These are phyloP conservation scores for Morus bassanus DNA, from an alignment of 2,797 vertebrate species.

Conservation along the genomic window DNA sequence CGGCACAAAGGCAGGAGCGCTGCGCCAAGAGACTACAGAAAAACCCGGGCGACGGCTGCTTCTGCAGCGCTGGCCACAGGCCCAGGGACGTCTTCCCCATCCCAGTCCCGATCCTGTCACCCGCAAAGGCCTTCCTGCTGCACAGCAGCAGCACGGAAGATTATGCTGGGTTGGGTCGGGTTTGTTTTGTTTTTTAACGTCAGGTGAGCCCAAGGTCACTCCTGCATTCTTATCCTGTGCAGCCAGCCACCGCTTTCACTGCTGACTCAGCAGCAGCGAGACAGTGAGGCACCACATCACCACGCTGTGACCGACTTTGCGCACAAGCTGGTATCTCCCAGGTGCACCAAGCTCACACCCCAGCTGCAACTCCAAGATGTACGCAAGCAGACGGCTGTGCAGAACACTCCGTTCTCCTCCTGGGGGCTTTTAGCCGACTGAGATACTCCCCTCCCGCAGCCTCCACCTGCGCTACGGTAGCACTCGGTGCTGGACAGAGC, in stretches of 20 bases:
- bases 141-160: not conserved
- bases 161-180: too few species aligned
- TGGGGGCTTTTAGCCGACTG: not conserved
- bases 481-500: too few species aligned
- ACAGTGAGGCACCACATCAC: not conserved
- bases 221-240: too few species aligned
- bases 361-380: not conserved
- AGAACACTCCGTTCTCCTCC: not conserved
- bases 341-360: not conserved
- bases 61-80: not conserved
- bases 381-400: rapidly evolving
- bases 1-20: too few species aligned
- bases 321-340: not conserved
- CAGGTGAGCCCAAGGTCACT: not conserved
- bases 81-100: not conserved
- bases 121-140: not conserved
- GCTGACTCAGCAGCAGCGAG: not conserved
- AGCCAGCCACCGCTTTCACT: not conserved
- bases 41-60: not conserved
- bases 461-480: not conserved
- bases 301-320: not conserved
- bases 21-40: not conserved
- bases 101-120: not conserved
- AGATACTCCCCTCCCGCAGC: not conserved
- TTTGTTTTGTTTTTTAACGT: not conserved